Percentiles rank a stretch among this genome's conserved stretches.
Evolutionary conservation across 2,113 vertebrate species (phyloP).

Genomic region (Drymodes brunneopygia): DNA sequence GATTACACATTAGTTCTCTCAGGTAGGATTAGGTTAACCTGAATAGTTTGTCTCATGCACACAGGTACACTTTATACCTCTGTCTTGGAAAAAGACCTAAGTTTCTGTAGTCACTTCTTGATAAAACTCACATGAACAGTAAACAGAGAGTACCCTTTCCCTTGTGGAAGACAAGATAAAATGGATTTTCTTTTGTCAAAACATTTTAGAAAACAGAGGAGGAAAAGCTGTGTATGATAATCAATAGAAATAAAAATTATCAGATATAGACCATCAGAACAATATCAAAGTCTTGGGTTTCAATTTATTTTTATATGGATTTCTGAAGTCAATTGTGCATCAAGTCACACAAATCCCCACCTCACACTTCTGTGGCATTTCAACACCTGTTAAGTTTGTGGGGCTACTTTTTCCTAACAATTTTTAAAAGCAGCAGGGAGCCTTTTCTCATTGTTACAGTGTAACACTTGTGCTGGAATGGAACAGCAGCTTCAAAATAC

Average conservation of each 20-base stretch:
- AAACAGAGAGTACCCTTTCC: background rate
- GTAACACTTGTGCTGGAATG: background rate
- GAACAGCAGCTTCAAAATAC: background rate
- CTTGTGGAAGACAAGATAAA: background rate
- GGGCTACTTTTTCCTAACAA: background rate
- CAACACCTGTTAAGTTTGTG: background rate
- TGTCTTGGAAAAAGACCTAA: background rate
- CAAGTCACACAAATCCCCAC: background rate
- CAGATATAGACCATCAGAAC: background rate
- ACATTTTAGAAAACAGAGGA: background rate
- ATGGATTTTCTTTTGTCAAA: background rate
- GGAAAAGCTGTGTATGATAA: accelerated
- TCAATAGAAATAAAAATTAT: background rate
- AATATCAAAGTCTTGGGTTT: background rate
- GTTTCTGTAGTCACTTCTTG: background rate
- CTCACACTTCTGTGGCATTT: background rate
- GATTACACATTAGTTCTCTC: background rate
- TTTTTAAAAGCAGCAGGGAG: background rate
- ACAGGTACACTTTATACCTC: background rate
- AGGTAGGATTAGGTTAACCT: background rate
- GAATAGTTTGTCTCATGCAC: background rate
- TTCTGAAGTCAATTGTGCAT: background rate
- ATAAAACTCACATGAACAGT: background rate
- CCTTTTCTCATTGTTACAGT: background rate
- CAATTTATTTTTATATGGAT: background rate